These are phyloP conservation scores for Coracopsis vasa DNA, from an alignment of 2,113 vertebrate species.

Conservation along the genomic window DNA sequence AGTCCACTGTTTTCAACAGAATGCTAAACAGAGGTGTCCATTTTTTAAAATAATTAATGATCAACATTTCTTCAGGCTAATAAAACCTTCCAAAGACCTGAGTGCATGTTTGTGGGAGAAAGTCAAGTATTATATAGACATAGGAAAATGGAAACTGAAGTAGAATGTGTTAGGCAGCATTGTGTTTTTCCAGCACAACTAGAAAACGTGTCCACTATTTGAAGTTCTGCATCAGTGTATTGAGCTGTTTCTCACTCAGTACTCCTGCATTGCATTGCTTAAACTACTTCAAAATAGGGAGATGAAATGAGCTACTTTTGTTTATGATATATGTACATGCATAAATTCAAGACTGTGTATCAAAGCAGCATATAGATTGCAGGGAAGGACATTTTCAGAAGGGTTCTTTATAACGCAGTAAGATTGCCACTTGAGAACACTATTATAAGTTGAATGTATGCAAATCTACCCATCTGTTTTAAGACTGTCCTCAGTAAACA, in stretches of 20 bases:
- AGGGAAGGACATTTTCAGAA: background rate
- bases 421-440: background rate
- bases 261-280: background rate
- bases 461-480: background rate
- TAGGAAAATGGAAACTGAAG: background rate
- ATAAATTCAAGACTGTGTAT: background rate
- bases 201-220: background rate
- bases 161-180: background rate
- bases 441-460: background rate
- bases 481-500: background rate
- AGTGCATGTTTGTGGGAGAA: background rate
- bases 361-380: background rate
- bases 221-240: background rate
- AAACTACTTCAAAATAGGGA: background rate
- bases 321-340: background rate
- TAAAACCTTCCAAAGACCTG: background rate
- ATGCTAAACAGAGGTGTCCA: background rate
- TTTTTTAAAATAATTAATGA: background rate
- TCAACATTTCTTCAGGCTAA: background rate
- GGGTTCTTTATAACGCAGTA: background rate
- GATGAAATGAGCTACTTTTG: background rate
- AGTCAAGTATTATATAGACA: background rate
- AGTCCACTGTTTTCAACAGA: background rate
- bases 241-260: background rate
- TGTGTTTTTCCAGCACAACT: background rate